Conservation (phyloP, 64 coral and sea anemone genomes). For the Stichodactyla mertensii region DNA sequence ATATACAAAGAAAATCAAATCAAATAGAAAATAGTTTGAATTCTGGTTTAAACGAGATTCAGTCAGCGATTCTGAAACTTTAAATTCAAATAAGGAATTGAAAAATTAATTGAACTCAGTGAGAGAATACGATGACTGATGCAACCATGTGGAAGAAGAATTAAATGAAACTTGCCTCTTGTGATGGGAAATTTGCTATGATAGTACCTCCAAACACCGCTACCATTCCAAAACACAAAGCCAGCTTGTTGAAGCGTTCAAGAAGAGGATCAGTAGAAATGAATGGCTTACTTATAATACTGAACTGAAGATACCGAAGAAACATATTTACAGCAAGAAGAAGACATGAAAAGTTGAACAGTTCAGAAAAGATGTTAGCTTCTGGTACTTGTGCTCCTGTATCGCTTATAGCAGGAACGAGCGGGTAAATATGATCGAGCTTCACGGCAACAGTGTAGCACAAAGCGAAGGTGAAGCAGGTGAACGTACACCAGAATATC, state of each 20-base stretch:
- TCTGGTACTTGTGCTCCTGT: constrained; percentile 83
- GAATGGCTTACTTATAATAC: constrained; percentile 49
- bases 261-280: constrained; percentile 59
- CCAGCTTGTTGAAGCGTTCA: constrained; percentile 67
- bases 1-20: not conserved
- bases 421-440: constrained; percentile 71
- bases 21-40: not conserved
- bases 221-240: constrained; percentile 57
- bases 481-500: constrained; percentile 73
- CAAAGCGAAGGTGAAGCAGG: constrained; percentile 69
- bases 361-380: constrained; percentile 83
- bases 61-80: too few species aligned
- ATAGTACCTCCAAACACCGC: constrained; percentile 72
- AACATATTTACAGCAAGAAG: constrained; percentile 65
- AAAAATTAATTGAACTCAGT: too few species aligned
- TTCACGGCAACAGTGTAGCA: constrained; percentile 78
- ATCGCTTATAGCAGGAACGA: constrained; percentile 86
- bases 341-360: constrained; percentile 79
- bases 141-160: not conserved
- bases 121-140: too few species aligned
- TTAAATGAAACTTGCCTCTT: constrained; percentile 54
- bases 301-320: constrained; percentile 75
- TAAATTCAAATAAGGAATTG: too few species aligned
- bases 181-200: constrained; percentile 88
- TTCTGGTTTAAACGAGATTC: too few species aligned